Percentiles rank a stretch among this genome's conserved stretches.
These are phyloP conservation scores for Calidris pugnax DNA, from an alignment of 2,113 vertebrate species.

Conservation along the genomic window DNA sequence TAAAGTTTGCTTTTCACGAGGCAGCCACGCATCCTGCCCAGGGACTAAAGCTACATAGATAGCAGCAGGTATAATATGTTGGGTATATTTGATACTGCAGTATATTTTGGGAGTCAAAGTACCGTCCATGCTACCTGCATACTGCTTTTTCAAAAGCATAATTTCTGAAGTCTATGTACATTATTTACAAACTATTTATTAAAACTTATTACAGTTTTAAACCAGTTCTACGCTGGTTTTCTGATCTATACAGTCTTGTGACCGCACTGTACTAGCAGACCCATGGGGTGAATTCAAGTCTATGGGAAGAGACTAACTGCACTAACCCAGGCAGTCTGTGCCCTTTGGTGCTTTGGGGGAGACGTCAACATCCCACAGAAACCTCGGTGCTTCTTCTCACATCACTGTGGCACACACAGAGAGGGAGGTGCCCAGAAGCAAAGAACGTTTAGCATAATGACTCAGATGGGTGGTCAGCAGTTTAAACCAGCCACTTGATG, in stretches of 20 bases:
- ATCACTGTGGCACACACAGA: constrained; percentile 44
- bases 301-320: not conserved
- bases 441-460: constrained; percentile 57
- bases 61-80: not conserved
- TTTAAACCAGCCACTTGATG: constrained; percentile 63
- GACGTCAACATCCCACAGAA: constrained; percentile 40
- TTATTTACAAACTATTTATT: not conserved
- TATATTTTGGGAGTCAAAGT: not conserved
- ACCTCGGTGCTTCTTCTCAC: not conserved
- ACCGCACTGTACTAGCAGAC: not conserved
- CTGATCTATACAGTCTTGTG: not conserved
- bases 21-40: not conserved
- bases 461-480: constrained; percentile 52
- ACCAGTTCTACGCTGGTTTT: not conserved
- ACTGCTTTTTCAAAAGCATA: not conserved
- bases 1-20: not conserved
- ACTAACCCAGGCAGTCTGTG: not conserved
- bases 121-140: too few relatives aligned
- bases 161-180: not conserved
- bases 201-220: not conserved
- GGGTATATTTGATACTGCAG: not conserved
- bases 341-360: constrained; percentile 26
- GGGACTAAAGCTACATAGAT: not conserved
- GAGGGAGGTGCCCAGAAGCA: constrained; percentile 62
- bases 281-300: not conserved